Base-by-base conservation (phyloP, 1,140 invertebrate species). In the Drosophila biarmipes region DNA sequence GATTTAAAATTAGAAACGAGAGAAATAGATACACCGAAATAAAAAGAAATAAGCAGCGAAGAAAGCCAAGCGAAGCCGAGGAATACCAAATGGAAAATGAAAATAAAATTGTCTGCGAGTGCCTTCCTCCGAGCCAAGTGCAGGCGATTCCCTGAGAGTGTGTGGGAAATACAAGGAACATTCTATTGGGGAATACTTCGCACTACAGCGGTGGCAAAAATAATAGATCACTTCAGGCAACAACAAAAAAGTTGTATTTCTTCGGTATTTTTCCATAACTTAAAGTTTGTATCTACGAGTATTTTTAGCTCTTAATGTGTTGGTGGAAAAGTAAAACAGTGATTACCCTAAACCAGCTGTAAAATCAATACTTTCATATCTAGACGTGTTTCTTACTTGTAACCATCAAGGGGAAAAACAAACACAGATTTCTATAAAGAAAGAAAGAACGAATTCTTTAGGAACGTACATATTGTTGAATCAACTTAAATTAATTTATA, bases 1-100 rank as follows among this genome's bases (percentile, higher is more conserved):
- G 79, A 89, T 89, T 89, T 89, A 89, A 89, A 90, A 89, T 89
- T 90, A 90, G 80, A 89, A 89, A 89, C 78, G 69, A 73, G 68
- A 71, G 71, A 74, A 73, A 84, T 82, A 78, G 42, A 73, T 58
- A 55, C 35, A 27, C 49, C 38, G 14, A 52, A 54, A 67, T 62
- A 76, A 64, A 52, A 40, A 52, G 29, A 59, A 53, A 52, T 8
- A 55, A 24, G n/a, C 21, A 37, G 19, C 6, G 46, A 31, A 59
- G 43, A 40, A 57, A 75, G 72, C 66, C 27, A 42, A 53, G 80
- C 55, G 34, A 62, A 57, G 35, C 52, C 42, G 40, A 61, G 64
- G 52, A 71, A 67, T 37, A 37, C 61, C 64, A 68, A 89, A 79
- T 89, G 76, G 62, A 84, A 87, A 87, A 82, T 79, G 79, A 87